These are phyloP conservation scores for Tinamus major DNA, from an alignment of 2,797 vertebrate species.

Conservation along the genomic window DNA sequence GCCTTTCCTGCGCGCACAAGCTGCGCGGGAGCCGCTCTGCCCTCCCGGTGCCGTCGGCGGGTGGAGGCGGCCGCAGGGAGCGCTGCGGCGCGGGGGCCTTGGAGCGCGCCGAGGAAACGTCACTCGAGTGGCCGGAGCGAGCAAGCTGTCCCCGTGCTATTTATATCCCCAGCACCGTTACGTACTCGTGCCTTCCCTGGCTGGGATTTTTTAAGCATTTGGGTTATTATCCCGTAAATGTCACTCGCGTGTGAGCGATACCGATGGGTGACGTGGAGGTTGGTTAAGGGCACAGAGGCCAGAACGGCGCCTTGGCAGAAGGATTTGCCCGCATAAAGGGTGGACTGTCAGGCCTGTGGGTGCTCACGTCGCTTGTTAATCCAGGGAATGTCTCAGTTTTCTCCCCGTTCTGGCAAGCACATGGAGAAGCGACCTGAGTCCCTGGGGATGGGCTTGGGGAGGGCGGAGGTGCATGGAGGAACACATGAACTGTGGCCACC, in stretches of 20 bases:
- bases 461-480: neutral
- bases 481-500: neutral
- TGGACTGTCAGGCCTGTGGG: accelerated
- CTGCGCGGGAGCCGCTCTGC: neutral
- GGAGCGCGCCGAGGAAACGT: neutral
- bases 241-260: accelerated
- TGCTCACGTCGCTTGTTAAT: neutral
- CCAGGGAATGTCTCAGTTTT: neutral
- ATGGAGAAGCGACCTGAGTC: neutral
- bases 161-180: neutral
- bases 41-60: neutral
- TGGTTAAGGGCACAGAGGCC: neutral
- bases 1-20: neutral
- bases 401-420: neutral
- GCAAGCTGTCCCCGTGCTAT: neutral
- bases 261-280: accelerated
- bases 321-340: accelerated
- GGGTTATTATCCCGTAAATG: neutral
- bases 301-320: accelerated
- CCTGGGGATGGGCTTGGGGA: neutral
- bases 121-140: neutral
- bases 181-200: neutral
- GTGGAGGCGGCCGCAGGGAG: neutral
- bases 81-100: no score
- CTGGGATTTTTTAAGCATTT: neutral